Base-by-base conservation (phyloP, 2,888 invertebrate species). In the Ormyrus nitidulus region DNA sequence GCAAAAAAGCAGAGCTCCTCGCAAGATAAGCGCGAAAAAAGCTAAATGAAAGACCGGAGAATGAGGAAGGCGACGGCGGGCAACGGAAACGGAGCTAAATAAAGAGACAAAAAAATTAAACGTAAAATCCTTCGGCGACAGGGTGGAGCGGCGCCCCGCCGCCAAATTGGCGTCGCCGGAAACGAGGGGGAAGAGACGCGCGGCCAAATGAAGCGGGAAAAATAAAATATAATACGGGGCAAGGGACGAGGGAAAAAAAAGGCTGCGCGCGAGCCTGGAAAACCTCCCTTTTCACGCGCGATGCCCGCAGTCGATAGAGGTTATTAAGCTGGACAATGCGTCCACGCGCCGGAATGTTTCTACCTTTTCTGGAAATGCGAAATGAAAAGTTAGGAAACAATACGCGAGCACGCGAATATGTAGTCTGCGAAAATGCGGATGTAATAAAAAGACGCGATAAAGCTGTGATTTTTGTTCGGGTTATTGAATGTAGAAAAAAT, bases 111-210 rank as follows among this genome's bases (percentile, higher is more conserved):
- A 54, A 68, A 75, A 13, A 70, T 51, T 64, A 53, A 64, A 61
- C 64, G 53, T 54, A 65, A 48, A 65, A 56, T 65, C 44, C 64
- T 59, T 71, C 64, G 62, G 48, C 13, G 69, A 61, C 66, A 51
- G 59, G 19, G 2, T 1, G 19, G 56, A 51, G 49, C 11, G n/a
- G 58, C 53, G 58, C 34, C 65, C 34, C 65, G 19, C 19, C 19
- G 74, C 59, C 53, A 73, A 75, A 79, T 79, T 75, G 70, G 75
- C 66, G 61, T 76, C 74, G 61, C 62, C 56, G 77, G 65, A 80
- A 61, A 19, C 49, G 59, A 53, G 54, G 44, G 58, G 34, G 53
- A 13, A 34, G 75, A 68, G 51, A 19, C 19, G 19, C 19, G 19
- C 19, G 56, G 34, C 19, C 34, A 73, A 73, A 74, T 66, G 74